Base-by-base conservation (phyloP, 2,797 vertebrate species). In the Pogoniulus pusillus region DNA sequence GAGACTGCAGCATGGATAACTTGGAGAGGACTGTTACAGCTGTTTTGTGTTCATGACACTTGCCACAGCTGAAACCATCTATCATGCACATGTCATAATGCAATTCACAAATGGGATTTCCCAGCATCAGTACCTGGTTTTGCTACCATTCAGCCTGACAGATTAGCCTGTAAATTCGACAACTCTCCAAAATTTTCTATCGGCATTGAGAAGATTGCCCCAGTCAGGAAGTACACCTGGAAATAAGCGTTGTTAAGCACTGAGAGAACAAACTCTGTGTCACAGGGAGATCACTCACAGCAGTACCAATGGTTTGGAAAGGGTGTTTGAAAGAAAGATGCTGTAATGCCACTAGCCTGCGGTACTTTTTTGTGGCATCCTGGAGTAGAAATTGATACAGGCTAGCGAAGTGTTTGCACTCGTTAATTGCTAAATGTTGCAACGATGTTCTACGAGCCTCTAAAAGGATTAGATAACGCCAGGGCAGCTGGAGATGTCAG, bases 371-470 rank as follows among this genome's bases (percentile, higher is more conserved):
- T 9, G 11, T 12, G 29, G 9, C 12, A 30, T 15, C 63, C 34
- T 17, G 62, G 23, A 59, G 30, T 1, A 65, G 69, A 39, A 79
- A 30, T 5, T 8, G 34, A 10, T 47, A 43, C 6, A 49, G 7
- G 5, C 9, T 20, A 45, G 41, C 11, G 37, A 83, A 63, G 24
- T 32, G 8, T 70, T 69, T 85, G 35, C 59, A 39, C 8, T 22
- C 16, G 68, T 75, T 58, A 53, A 37, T 7, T 49, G 16, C 76
- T 24, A 10, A 69, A 30, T 4, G 23, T 30, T 37, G 3, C 17
- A 10, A 14, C 1, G 29, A 7, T 29, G 60, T 4, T 71, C 19
- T 39, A 0, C 1, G 64, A 45, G 35, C 57, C 26, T 6, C n/a
- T 30, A 7, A 41, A 27, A 59, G 64, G 29, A 64, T 39, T 64